A percentile compares a stretch with the other conserved stretches of the same genome.
Evolutionary conservation across 2,888 invertebrate species (phyloP).

Genomic region (Heliconius hortense): DNA sequence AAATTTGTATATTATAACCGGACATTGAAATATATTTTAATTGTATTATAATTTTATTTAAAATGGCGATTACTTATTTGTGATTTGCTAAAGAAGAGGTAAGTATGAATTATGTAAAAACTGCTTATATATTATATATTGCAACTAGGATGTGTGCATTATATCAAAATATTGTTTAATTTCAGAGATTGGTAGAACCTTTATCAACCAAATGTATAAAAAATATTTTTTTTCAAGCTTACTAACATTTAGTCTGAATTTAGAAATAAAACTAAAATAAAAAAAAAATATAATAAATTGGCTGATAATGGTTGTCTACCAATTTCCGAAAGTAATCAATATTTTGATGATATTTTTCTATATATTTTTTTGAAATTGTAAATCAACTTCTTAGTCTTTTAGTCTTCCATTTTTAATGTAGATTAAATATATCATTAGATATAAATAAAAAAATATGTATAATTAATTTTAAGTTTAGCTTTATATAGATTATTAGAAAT

Average conservation of each 20-base stretch:
- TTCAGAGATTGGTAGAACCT: not conserved
- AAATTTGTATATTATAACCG: constrained; percentile 37
- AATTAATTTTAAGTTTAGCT: constrained; percentile 3
- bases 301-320: not conserved
- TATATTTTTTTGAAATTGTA: not conserved
- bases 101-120: constrained; percentile 3
- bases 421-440: constrained; percentile 2
- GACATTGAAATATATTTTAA: constrained; percentile 13
- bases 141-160: not conserved
- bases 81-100: not conserved
- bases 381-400: constrained; percentile 37
- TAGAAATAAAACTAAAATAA: not conserved
- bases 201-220: not conserved
- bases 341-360: not conserved
- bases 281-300: not conserved
- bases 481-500: constrained; percentile 9
- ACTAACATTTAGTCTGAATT: not conserved
- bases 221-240: not conserved
- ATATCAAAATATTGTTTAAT: not conserved
- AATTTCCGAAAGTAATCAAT: not conserved
- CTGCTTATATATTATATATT: not conserved
- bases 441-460: no score
- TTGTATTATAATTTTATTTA: constrained; percentile 28
- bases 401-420: constrained; percentile 37
- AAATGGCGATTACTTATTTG: constrained; percentile 6